Conservation (phyloP, 2,797 vertebrate genomes). For the Ceryle rudis region DNA sequence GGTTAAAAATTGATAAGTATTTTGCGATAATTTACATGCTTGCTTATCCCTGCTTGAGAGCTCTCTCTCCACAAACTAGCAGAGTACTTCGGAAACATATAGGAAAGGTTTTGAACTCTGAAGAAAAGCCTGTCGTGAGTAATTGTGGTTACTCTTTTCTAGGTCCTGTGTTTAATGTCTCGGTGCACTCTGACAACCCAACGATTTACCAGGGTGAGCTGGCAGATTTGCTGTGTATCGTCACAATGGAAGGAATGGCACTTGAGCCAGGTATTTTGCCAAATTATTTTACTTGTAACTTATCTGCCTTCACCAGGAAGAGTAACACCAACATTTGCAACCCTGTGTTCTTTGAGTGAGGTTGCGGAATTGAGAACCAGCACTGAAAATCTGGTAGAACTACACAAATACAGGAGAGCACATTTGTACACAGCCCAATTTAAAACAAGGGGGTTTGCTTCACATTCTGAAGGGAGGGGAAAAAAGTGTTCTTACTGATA, state of each 20-base stretch:
- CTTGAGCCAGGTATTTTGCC: constrained; percentile 84
- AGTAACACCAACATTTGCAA: background rate
- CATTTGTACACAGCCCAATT: background rate
- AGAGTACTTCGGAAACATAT: background rate
- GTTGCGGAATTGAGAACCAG: background rate
- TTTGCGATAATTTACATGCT: background rate
- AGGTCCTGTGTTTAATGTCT: constrained; percentile 88
- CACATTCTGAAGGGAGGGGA: background rate
- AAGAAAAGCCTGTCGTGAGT: background rate
- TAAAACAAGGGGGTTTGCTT: background rate
- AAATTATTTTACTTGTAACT: background rate
- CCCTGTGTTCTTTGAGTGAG: background rate
- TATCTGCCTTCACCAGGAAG: background rate
- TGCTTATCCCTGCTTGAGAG: background rate
- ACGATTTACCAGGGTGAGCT: constrained; percentile 89
- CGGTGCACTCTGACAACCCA: constrained; percentile 83
- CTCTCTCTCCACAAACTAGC: background rate
- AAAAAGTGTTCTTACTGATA: background rate
- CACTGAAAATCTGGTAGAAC: background rate
- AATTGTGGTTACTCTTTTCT: constrained; percentile 35
- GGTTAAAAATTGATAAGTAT: background rate
- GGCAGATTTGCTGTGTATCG: constrained; percentile 87
- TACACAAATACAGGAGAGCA: background rate
- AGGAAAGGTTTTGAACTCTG: background rate
- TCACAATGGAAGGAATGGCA: constrained; percentile 83